A percentile compares a stretch with the other conserved stretches of the same genome.
Evolutionary conservation across 1,140 invertebrate genomes (phyloP).

Genomic region (Anadara kagoshimensis): DNA sequence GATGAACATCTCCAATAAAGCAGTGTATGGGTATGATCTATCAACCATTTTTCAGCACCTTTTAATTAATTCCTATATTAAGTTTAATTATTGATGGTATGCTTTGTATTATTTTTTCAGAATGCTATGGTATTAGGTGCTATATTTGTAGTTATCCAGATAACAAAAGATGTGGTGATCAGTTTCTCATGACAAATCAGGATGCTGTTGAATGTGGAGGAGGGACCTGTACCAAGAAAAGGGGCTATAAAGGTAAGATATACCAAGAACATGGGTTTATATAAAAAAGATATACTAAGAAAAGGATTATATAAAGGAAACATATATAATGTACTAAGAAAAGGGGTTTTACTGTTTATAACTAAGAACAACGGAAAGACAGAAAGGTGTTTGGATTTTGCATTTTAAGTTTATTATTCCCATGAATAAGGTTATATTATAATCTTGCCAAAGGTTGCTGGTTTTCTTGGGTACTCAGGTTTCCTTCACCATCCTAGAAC

Average conservation of each 20-base stretch:
- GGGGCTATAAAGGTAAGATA: conserved; percentile 28
- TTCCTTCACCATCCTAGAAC: no score
- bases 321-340: background rate
- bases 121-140: conserved; percentile 20
- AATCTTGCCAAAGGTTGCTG: no score
- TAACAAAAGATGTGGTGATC: conserved; percentile 30
- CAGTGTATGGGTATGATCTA: background rate
- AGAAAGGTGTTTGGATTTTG: background rate
- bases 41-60: background rate
- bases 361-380: background rate
- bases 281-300: background rate
- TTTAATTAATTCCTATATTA: background rate
- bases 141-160: conserved; percentile 23
- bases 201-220: conserved; percentile 27
- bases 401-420: background rate
- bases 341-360: background rate
- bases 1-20: no score
- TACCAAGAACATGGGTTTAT: background rate
- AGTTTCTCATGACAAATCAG: conserved; percentile 21
- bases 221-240: conserved; percentile 34
- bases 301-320: background rate
- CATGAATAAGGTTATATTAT: background rate
- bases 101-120: background rate
- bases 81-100: background rate
- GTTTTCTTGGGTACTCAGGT: no score